A percentile compares a stretch with the other conserved stretches of the same genome.
phyloP scores from a whole-genome alignment of 2,113 vertebrate genomes.

The Leucosticte australis region DNA sequence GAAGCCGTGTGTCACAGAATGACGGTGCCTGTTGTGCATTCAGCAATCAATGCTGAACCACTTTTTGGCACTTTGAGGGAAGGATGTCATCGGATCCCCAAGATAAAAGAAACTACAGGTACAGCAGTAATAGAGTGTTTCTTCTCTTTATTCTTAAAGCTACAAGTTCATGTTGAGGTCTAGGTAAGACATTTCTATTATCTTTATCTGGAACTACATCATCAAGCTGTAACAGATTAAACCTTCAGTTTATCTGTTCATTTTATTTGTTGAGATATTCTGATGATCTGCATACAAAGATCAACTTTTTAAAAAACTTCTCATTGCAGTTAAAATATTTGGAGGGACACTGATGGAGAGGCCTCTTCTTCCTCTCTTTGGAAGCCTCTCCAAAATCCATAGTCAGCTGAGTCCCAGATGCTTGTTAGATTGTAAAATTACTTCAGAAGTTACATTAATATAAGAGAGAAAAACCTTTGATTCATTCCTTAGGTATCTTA shows the following conservation, averaged over 20 bases:
- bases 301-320: background rate
- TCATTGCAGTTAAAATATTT: background rate
- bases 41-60: conserved; percentile 85
- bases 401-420: background rate
- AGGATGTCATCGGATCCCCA: conserved; percentile 89
- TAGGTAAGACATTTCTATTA: background rate
- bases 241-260: background rate
- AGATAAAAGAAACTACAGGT: conserved; percentile 99
- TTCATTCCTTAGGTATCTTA: background rate
- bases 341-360: background rate
- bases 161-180: background rate
- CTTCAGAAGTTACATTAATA: background rate
- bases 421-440: background rate
- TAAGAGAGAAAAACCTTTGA: background rate
- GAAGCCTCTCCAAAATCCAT: background rate
- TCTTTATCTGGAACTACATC: background rate
- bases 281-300: background rate
- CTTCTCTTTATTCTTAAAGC: background rate
- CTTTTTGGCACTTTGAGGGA: conserved; percentile 85
- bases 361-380: background rate
- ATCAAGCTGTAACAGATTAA: background rate
- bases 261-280: background rate
- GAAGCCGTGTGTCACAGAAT: conserved; percentile 86
- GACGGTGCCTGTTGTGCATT: conserved; percentile 86
- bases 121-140: conserved; percentile 74